Evolutionary conservation across 2,113 vertebrate genomes (phyloP), one percentile per base, ranked within the genome.

Genomic region (Anthoscopus minutus): DNA sequence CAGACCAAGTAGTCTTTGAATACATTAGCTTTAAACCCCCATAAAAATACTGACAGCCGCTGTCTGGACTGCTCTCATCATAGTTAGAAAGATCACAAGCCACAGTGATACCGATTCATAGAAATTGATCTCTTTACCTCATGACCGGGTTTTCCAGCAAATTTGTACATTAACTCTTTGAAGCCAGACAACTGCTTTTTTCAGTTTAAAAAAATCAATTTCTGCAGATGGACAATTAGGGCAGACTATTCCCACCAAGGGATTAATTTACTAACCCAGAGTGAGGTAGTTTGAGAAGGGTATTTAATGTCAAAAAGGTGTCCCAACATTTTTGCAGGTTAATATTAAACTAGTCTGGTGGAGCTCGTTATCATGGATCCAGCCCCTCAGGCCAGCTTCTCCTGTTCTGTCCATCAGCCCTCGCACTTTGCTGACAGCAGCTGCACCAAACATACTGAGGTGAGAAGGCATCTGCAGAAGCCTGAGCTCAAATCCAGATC

Each of bases 21-120:
- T 88, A 74, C 9, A 70, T 90, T 88, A 83, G 48, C 20, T 64
- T 91, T 67, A 93, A 96, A 88, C 28, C 67, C 78, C 71, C 24
- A 25, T 73, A 60, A 72, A 92, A 88, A 35, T 74, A 74, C 58
- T 31, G 13, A 12, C 64, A 94, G 85, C 79, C 86, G 67, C 86
- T 64, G 50, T 42, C 79, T 88, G 89, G 76, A n/a, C 71, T 88
- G 71, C 47, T 62, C 38, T 66, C 22, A 14, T 66, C 67, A 38
- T 12, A 42, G 22, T 71, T 40, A 42, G 35, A 47, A 42, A 58
- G 40, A 67, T 58, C 84, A 81, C 50, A 82, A 54, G 33, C 74
- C 47, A 50, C 16, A 20, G 30, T 0, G 1, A 27, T 31, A 27
- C 31, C 45, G 31, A 74, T 65, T 79, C 50, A 65, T 10, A 80